Base-by-base conservation (phyloP, 1,140 invertebrate species). In the Heterodera schachtii region DNA sequence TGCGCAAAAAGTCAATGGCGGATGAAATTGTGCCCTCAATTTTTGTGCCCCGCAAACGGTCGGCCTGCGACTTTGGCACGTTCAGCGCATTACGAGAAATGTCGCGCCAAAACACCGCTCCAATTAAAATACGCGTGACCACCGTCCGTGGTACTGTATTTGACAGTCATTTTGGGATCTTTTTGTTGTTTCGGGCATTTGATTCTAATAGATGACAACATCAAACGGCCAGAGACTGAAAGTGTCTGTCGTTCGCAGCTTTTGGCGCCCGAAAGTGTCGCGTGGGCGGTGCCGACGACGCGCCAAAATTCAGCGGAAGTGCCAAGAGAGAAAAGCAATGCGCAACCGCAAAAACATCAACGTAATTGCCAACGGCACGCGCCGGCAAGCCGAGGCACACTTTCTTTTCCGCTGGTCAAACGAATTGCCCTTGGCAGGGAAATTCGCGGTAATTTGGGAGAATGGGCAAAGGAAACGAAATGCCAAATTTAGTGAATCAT, bases 11-110 rank as follows among this genome's bases (percentile, higher is more conserved):
- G 21, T 69, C 76, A 13, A 64, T 78, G 7, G 73, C 73, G n/a
- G 74, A 78, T 49, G 73, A 46, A 76, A 64, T 79, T 43, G 47
- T 75, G n/a, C 73, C 80, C 46, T n/a, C 80, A 4, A 75, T 75
- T 60, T 67, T 75, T 43, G 21, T 57, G 46, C 44, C 69, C n/a
- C 80, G 80, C 9, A 66, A 75, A 78, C 75, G 80, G 19, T 79
- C 75, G 16, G 69, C 75, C 3, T 81, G 75, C 70, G 73, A 78
- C 70, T 52, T 78, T 64, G 76, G 76, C n/a, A 67, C 76, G 19
- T 69, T 78, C 70, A 6, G 13, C 47, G 21, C 60, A 43, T 41
- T 21, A 11, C 13, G 49, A 43, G 76, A 69, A 41, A 19, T 47
- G 7, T 19, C 41, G 31, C 76, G 76, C 66, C 19, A 49, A 69